Conservation (phyloP, 2,113 vertebrate genomes). For the Pitta sordida region DNA sequence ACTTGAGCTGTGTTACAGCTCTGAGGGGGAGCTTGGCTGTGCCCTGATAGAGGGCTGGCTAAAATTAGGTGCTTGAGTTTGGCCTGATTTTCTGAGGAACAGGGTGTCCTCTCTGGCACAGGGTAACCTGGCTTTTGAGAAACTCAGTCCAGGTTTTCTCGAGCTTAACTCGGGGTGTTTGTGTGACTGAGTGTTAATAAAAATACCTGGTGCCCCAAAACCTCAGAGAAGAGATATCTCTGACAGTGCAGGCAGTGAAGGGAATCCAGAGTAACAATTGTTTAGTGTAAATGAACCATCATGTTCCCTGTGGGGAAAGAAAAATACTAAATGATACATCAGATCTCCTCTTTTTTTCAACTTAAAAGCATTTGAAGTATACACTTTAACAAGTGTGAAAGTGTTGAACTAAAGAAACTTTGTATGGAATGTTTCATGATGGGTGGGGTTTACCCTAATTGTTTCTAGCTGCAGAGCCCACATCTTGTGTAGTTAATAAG, state of each 20-base stretch:
- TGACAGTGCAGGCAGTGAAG: neutral
- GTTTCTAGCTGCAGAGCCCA: neutral
- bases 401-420: neutral
- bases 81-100: conserved; percentile 34
- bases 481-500: neutral
- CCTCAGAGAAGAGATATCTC: accelerated
- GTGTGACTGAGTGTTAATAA: neutral
- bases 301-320: neutral
- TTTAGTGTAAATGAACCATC: neutral
- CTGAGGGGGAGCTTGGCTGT: neutral
- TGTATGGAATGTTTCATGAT: neutral
- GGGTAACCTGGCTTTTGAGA: neutral
- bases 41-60: neutral
- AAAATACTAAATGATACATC: neutral
- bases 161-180: neutral
- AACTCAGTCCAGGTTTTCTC: neutral
- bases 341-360: neutral
- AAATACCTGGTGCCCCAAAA: neutral
- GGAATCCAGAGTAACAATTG: neutral
- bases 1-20: neutral
- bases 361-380: neutral
- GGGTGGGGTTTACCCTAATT: neutral
- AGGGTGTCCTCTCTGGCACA: neutral
- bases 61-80: conserved; percentile 17
- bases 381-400: too few species aligned